Evolutionary conservation across 2,113 vertebrate species (phyloP).

Genomic region (Cryptotis parvus): DNA sequence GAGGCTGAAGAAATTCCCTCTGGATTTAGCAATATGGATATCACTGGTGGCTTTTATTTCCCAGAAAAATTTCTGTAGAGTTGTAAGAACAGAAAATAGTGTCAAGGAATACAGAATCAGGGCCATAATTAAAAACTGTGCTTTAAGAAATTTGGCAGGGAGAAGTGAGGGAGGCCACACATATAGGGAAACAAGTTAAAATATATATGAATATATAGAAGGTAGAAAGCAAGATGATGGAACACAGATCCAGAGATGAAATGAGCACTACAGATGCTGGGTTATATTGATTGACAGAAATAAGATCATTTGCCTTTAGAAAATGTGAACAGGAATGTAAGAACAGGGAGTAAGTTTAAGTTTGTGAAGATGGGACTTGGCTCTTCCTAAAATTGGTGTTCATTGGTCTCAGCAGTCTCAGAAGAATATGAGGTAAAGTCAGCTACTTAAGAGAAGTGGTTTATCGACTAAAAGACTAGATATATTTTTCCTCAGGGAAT

Average conservation of each 20-base stretch:
- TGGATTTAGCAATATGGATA: not conserved
- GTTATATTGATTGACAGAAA: not conserved
- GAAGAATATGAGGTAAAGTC: not conserved
- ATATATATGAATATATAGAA: not conserved
- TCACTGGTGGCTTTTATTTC: not conserved
- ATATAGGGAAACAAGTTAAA: not conserved
- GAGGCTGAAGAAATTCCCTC: not conserved
- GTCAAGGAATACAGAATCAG: not conserved
- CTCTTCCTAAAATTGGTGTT: too few relatives aligned
- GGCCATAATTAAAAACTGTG: not conserved
- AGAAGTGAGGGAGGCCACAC: not conserved
- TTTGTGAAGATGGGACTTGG: too few relatives aligned
- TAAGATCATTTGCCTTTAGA: not conserved
- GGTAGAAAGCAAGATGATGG: not conserved
- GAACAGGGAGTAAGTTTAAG: not conserved
- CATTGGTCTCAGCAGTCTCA: slow-evolving; percentile 12
- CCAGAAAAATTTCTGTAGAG: not conserved
- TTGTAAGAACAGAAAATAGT: not conserved
- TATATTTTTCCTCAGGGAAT: not conserved
- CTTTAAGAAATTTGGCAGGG: not conserved
- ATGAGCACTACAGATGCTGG: not conserved
- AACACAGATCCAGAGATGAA: not conserved
- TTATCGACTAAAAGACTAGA: not conserved
- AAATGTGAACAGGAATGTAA: not conserved
- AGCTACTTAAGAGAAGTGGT: not conserved